Conservation (phyloP, 2,113 vertebrate genomes). For the Oreochromis spilurus region DNA sequence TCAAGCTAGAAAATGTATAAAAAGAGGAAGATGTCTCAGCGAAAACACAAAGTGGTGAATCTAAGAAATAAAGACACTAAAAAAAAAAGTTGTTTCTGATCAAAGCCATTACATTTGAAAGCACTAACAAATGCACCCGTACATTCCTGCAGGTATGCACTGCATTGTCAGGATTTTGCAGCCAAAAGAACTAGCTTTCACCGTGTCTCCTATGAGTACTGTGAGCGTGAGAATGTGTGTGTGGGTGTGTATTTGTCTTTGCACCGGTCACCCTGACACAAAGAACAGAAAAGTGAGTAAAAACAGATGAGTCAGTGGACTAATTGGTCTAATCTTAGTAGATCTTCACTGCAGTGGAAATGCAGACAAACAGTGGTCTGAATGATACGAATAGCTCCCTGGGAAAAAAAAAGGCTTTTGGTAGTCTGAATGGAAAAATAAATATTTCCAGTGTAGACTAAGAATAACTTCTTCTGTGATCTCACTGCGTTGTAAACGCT, state of each 20-base stretch:
- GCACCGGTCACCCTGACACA: not conserved
- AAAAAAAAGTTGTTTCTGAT: fast-evolving
- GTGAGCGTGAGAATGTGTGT: not conserved
- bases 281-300: not conserved
- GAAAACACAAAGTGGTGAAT: not conserved
- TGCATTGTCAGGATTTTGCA: not conserved
- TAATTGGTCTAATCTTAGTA: not conserved
- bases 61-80: not conserved
- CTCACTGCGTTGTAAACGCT: not conserved
- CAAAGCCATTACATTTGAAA: not conserved
- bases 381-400: not conserved
- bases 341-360: not conserved
- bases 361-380: not conserved
- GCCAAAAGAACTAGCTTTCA: not conserved
- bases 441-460: not conserved
- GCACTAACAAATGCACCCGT: not conserved
- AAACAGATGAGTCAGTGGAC: not conserved
- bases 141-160: not conserved
- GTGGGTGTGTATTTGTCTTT: not conserved
- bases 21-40: fast-evolving
- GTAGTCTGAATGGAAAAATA: not conserved
- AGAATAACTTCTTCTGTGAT: not conserved
- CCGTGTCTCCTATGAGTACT: not conserved
- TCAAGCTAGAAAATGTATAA: not conserved
- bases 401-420: not conserved